These are phyloP conservation scores for Leptarthrus brevirostris DNA, from an alignment of 2,888 invertebrate genomes.

Conservation along the genomic window DNA sequence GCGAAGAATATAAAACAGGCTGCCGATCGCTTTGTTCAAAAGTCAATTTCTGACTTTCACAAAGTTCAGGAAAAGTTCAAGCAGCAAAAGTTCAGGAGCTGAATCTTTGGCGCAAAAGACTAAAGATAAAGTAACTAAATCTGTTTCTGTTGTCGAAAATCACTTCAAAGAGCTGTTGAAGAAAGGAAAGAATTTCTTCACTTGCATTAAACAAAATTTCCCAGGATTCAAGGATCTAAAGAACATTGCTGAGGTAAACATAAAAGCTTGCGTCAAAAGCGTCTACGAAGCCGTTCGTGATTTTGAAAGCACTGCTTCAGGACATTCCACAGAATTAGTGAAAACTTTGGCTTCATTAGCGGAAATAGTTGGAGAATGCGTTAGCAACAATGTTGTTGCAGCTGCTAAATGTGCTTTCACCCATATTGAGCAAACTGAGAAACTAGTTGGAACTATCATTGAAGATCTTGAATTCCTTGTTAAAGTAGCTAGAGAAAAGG, in stretches of 20 bases:
- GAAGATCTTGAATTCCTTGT: conserved; percentile 7
- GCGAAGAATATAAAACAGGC: conserved; percentile 1
- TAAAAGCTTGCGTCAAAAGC: neutral
- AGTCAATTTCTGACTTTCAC: conserved; percentile 11
- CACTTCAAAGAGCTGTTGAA: neutral
- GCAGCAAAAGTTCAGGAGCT: no score
- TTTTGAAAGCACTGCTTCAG: neutral
- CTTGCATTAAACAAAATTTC: conserved; percentile 7
- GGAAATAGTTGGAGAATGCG: conserved; percentile 8
- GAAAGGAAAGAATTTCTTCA: conserved; percentile 16
- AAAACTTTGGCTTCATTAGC: conserved; percentile 10
- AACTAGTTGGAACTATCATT: neutral
- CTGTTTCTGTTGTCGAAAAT: neutral
- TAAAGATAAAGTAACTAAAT: neutral
- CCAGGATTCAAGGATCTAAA: conserved; percentile 18
- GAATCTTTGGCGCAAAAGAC: neutral
- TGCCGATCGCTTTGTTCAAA: neutral
- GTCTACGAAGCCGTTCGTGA: neutral
- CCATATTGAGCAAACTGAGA: conserved; percentile 4
- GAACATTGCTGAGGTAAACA: neutral
- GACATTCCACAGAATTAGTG: conserved; percentile 3
- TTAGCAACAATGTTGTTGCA: neutral
- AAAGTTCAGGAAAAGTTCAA: conserved; percentile 9
- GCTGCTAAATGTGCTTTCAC: conserved; percentile 19
- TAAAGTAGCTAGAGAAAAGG: conserved; percentile 4